phyloP scores from a whole-genome alignment of 1,140 invertebrate genomes.

The Aricia agestis region DNA sequence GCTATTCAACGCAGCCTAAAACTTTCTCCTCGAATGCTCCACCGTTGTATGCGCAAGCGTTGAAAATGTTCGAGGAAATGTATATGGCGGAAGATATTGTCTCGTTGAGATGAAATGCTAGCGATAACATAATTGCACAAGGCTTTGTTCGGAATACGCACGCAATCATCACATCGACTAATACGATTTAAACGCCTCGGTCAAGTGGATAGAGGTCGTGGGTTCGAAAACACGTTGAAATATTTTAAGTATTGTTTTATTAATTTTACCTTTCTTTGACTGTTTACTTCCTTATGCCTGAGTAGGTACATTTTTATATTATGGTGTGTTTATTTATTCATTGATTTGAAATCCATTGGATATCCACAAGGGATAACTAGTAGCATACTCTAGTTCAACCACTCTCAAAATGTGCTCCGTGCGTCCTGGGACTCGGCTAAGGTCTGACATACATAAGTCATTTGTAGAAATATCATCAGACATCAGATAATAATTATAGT shows the following conservation, averaged over 20 bases:
- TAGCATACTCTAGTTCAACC: no score
- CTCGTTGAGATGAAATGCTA: slow-evolving; percentile 57
- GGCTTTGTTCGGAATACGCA: slow-evolving; percentile 57
- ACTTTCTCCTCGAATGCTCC: slow-evolving; percentile 18
- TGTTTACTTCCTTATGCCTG: no score
- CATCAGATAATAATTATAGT: no score
- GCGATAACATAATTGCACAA: slow-evolving; percentile 66
- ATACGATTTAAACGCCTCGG: slow-evolving; percentile 46
- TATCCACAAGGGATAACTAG: no score
- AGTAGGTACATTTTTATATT: no score
- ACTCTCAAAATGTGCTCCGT: no score
- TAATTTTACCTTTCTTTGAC: no score
- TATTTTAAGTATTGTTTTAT: not conserved
- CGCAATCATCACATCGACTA: slow-evolving; percentile 33
- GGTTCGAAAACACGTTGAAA: slow-evolving; percentile 35
- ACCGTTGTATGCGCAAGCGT: slow-evolving; percentile 17
- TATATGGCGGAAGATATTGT: slow-evolving; percentile 30
- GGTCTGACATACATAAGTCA: no score
- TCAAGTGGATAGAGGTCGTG: slow-evolving; percentile 2
- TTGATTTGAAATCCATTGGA: no score
- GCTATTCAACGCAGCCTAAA: slow-evolving; percentile 20
- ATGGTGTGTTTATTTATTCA: no score
- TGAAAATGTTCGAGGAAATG: slow-evolving; percentile 25
- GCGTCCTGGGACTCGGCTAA: no score
- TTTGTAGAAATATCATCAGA: no score